phyloP scores from a whole-genome alignment of 2,113 vertebrate species.

The Poeciliopsis retropinna region DNA sequence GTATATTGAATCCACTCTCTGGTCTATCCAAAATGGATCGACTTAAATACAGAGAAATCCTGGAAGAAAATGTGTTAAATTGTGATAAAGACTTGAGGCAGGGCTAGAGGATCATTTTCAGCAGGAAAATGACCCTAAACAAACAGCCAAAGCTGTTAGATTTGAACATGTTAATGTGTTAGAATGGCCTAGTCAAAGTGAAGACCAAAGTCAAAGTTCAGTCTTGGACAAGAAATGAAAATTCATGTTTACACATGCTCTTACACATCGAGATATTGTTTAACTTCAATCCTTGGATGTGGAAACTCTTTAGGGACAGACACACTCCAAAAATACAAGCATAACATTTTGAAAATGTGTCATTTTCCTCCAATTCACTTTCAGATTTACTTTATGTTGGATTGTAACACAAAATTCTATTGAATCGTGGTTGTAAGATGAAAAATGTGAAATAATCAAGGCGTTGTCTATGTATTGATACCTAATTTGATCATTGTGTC shows the following conservation, averaged over 20 bases:
- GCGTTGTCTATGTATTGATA: neutral
- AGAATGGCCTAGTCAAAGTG: neutral
- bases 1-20: neutral
- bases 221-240: no score
- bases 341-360: neutral
- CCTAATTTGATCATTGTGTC: neutral
- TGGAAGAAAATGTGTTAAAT: neutral
- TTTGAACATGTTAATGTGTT: neutral
- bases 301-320: neutral
- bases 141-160: neutral
- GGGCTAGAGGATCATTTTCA: neutral
- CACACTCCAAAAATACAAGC: neutral
- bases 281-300: no score
- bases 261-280: no score
- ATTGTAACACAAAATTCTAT: neutral
- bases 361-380: neutral
- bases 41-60: neutral
- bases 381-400: neutral
- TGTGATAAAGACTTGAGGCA: no score
- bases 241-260: no score
- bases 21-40: neutral
- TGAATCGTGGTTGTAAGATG: no score
- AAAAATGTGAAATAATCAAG: neutral
- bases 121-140: neutral
- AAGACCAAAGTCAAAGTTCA: neutral